Conservation (phyloP, 2,888 invertebrate genomes). For the Apotomis betuletana region DNA sequence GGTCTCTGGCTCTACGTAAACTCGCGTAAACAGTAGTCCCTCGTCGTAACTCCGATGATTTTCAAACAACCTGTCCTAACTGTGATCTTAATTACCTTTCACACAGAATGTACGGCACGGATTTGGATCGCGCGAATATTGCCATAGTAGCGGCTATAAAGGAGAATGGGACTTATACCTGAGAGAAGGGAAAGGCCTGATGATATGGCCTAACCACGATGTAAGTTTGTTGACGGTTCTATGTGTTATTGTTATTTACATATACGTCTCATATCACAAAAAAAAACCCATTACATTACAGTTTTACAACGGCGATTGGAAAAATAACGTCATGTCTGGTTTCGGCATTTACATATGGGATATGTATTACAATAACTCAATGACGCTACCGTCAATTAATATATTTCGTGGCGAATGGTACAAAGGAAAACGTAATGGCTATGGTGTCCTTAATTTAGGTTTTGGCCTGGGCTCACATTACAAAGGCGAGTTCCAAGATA, state of each 20-base stretch:
- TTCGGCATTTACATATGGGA: constrained; percentile 85
- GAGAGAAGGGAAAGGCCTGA: constrained; percentile 83
- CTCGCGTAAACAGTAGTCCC: no score
- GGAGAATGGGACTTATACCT: constrained; percentile 81
- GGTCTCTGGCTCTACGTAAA: no score
- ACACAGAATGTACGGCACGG: constrained; percentile 72
- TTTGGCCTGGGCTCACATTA: constrained; percentile 81
- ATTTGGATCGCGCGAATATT: constrained; percentile 72
- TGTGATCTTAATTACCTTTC: no score
- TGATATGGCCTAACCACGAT: constrained; percentile 85
- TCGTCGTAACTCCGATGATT: no score
- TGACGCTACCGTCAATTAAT: constrained; percentile 80
- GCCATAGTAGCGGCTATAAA: constrained; percentile 73
- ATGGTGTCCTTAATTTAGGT: constrained; percentile 78
- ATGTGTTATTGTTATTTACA: no score
- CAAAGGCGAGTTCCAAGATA: constrained; percentile 80
- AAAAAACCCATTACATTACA: constrained; percentile 50
- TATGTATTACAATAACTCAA: constrained; percentile 75
- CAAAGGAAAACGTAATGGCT: constrained; percentile 80
- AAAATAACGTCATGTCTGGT: constrained; percentile 81
- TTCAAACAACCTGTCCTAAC: no score
- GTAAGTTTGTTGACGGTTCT: constrained; percentile 60
- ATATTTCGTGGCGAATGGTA: constrained; percentile 83
- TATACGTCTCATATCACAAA: neutral
- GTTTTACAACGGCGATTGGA: constrained; percentile 85